phyloP scores from a whole-genome alignment of 2,888 invertebrate genomes.

The Drosophila nigricruria region DNA sequence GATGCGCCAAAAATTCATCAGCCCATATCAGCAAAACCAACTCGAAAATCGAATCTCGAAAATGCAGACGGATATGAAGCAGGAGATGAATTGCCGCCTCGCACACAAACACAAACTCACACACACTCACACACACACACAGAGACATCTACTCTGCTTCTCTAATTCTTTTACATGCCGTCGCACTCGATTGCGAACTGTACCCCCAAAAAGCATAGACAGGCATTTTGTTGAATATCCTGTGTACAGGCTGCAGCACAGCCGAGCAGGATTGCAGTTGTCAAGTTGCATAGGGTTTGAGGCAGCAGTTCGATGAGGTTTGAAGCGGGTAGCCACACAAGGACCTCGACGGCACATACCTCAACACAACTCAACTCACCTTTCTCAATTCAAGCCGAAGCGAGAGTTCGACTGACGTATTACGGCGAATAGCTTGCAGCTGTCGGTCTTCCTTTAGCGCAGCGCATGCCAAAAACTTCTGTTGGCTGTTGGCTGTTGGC shows the following conservation, averaged over 20 bases:
- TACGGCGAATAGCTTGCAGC: constrained; percentile 67
- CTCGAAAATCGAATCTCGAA: constrained; percentile 29
- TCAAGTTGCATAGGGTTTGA: constrained; percentile 38
- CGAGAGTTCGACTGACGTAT: constrained; percentile 52
- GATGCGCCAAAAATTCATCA: constrained; percentile 57
- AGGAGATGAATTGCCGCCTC: constrained; percentile 71
- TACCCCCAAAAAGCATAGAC: constrained; percentile 42
- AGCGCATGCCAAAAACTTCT: constrained; percentile 55
- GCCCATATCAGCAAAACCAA: constrained; percentile 35
- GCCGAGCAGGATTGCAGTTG: constrained; percentile 31
- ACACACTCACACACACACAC: background rate
- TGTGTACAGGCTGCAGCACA: constrained; percentile 59
- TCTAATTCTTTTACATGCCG: background rate
- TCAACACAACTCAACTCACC: constrained; percentile 7
- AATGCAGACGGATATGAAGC: constrained; percentile 69
- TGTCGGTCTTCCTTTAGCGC: constrained; percentile 65
- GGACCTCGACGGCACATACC: constrained; percentile 30
- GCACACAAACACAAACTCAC: constrained; percentile 1
- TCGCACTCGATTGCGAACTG: constrained; percentile 33
- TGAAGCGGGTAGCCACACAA: constrained; percentile 21
- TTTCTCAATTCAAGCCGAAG: constrained; percentile 1
- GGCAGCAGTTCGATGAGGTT: constrained; percentile 56
- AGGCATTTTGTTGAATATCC: constrained; percentile 23
- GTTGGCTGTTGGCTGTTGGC: constrained; percentile 1
- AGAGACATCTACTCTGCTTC: background rate